Conservation (phyloP, 1,140 invertebrate genomes). For the Saccostrea echinata region DNA sequence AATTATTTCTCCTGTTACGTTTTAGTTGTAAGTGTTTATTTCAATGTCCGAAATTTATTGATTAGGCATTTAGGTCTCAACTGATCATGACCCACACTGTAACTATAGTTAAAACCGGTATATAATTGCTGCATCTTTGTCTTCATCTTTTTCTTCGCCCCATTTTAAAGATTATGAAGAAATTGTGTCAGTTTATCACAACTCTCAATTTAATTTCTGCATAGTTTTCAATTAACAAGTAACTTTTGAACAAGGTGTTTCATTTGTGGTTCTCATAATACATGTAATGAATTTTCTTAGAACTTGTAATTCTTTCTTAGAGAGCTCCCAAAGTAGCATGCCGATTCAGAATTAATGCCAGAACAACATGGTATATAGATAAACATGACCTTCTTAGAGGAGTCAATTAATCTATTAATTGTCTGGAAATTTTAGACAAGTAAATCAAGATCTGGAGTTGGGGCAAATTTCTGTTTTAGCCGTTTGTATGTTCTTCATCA, state of each 20-base stretch:
- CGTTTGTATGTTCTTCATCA: constrained; percentile 32
- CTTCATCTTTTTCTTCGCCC: too few species aligned
- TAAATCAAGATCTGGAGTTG: constrained; percentile 16
- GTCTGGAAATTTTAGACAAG: constrained; percentile 38
- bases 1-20: neutral
- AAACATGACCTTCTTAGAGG: constrained; percentile 30
- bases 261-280: neutral
- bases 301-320: constrained; percentile 2
- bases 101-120: neutral
- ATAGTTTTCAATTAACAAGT: too few species aligned
- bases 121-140: too few species aligned
- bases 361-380: constrained; percentile 8
- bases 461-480: constrained; percentile 29
- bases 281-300: neutral
- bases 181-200: neutral
- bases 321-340: neutral
- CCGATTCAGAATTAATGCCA: constrained; percentile 6
- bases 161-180: neutral
- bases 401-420: constrained; percentile 40
- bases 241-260: too few species aligned
- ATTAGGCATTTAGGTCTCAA: neutral
- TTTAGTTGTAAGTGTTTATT: neutral
- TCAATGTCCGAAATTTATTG: neutral
- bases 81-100: neutral
- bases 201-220: neutral